Evolutionary conservation across 2,888 invertebrate species (phyloP).

Genomic region (Drosophila multiciliata): DNA sequence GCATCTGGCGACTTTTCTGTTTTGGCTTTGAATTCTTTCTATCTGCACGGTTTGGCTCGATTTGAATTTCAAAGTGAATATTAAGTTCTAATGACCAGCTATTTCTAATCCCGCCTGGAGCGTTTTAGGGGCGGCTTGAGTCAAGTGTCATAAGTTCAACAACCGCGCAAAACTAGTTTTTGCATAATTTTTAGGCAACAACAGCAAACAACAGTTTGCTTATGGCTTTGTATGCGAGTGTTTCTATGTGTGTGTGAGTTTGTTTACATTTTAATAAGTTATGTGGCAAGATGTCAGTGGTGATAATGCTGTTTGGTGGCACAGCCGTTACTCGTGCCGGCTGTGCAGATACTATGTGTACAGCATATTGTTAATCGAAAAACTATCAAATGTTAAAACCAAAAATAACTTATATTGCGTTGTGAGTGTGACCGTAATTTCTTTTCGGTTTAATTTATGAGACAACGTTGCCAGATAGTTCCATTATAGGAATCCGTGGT

Average conservation of each 20-base stretch:
- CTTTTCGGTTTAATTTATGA: background rate
- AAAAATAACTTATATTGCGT: slow-evolving; percentile 15
- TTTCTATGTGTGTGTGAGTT: slow-evolving; percentile 11
- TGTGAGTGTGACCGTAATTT: slow-evolving; percentile 19
- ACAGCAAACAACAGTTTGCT: slow-evolving; percentile 16
- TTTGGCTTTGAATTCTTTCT: slow-evolving; percentile 1
- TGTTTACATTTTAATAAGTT: slow-evolving; percentile 30
- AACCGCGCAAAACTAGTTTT: slow-evolving; percentile 72
- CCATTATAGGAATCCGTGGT: background rate
- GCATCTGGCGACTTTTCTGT: slow-evolving; percentile 44
- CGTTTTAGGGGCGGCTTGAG: slow-evolving; percentile 49
- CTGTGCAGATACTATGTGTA: slow-evolving; percentile 39
- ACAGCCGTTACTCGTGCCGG: slow-evolving; percentile 36
- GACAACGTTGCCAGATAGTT: slow-evolving; percentile 15
- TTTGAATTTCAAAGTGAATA: slow-evolving; percentile 17
- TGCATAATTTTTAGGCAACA: slow-evolving; percentile 49
- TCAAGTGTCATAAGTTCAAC: slow-evolving; percentile 75
- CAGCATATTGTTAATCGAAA: slow-evolving; percentile 22
- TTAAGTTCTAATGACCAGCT: slow-evolving; percentile 13
- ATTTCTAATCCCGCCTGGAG: slow-evolving; percentile 27
- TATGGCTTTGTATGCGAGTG: slow-evolving; percentile 6
- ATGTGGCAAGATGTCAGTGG: slow-evolving; percentile 5
- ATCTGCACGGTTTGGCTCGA: slow-evolving; percentile 15
- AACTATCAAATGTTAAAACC: background rate
- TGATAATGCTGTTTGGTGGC: slow-evolving; percentile 12